Conservation (phyloP, 2,888 invertebrate genomes). For the Busseola fusca region DNA sequence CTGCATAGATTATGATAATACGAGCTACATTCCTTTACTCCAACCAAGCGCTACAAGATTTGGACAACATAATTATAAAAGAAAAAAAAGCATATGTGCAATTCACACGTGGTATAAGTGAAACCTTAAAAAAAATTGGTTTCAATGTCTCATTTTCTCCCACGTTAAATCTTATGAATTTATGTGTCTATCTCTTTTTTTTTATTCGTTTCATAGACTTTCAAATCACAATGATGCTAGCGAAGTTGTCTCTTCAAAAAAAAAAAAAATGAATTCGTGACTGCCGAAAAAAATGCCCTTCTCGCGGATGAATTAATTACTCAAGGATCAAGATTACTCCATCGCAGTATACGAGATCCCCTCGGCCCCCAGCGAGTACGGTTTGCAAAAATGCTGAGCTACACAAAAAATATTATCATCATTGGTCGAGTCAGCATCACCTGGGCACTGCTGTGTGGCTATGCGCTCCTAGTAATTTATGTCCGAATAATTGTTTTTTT, state of each 20-base stretch:
- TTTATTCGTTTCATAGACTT: too few relatives aligned
- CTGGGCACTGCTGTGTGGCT: slow-evolving; percentile 41
- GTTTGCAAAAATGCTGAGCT: slow-evolving; percentile 73
- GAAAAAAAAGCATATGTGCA: too few relatives aligned
- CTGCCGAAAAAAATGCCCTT: background rate
- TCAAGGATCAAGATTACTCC: slow-evolving; percentile 64
- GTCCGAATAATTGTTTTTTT: slow-evolving; percentile 1
- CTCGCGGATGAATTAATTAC: slow-evolving; percentile 53
- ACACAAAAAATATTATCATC: slow-evolving; percentile 67
- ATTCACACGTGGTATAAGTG: too few relatives aligned
- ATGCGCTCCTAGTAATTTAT: slow-evolving; percentile 45
- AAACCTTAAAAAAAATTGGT: too few relatives aligned
- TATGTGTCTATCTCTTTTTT: too few relatives aligned
- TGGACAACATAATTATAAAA: background rate
- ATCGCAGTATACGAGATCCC: slow-evolving; percentile 60
- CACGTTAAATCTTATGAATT: too few relatives aligned
- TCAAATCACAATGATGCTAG: too few relatives aligned
- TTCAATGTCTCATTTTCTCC: too few relatives aligned
- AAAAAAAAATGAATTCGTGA: background rate
- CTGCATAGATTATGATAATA: slow-evolving; percentile 18
- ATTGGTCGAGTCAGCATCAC: slow-evolving; percentile 52
- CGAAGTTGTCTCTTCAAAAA: too few relatives aligned
- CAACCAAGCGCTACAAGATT: background rate
- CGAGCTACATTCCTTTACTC: background rate
- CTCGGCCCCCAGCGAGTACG: slow-evolving; percentile 67